These are phyloP conservation scores for Thamnophis elegans DNA, from an alignment of 2,797 vertebrate species.

Conservation along the genomic window DNA sequence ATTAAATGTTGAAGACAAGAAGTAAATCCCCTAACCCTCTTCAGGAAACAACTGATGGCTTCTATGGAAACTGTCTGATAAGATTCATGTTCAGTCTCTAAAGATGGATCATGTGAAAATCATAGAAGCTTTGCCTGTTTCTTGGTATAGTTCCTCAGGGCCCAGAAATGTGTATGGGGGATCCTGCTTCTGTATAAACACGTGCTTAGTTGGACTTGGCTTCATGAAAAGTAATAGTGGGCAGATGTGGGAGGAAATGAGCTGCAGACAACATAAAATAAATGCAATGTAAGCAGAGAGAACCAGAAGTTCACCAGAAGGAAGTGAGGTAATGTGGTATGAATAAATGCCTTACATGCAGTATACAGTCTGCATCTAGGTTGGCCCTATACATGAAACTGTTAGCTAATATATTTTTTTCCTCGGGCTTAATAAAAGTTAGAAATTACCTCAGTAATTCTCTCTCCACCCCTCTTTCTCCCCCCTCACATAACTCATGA, in stretches of 20 bases:
- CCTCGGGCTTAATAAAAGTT: conserved; percentile 5
- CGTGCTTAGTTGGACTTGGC: background rate
- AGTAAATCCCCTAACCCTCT: background rate
- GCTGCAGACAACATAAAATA: background rate
- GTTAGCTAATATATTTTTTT: background rate
- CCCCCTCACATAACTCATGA: background rate
- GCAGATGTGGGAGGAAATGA: background rate
- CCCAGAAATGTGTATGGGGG: background rate
- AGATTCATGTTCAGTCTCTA: background rate
- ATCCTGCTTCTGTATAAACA: background rate
- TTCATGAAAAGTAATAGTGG: background rate
- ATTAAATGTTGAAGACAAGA: background rate
- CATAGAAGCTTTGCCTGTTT: background rate
- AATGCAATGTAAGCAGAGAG: background rate
- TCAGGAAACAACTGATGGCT: background rate
- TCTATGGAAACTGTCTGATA: background rate
- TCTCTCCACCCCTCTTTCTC: background rate
- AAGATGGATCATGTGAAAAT: background rate
- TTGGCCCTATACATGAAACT: background rate
- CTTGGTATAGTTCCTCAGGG: background rate
- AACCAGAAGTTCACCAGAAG: conserved; percentile 5
- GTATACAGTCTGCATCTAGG: background rate
- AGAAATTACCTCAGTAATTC: background rate
- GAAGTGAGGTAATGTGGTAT: background rate
- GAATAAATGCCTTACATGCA: background rate